phyloP scores from a whole-genome alignment of 2,113 vertebrate genomes.

The Macroglossus sobrinus region DNA sequence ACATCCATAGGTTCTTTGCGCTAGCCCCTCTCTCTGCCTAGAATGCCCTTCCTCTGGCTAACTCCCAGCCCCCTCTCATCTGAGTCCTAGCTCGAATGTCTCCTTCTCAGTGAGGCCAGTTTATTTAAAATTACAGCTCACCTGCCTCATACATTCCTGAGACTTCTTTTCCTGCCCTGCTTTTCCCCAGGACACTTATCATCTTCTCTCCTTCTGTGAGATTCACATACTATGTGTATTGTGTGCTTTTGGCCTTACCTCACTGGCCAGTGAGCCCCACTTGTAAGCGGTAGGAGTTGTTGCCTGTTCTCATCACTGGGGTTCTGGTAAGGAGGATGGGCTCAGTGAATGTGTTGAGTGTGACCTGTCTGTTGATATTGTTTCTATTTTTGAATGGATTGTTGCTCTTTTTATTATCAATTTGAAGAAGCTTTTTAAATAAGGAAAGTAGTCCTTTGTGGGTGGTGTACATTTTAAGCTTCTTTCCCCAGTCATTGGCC shows the following conservation, averaged over 20 bases:
- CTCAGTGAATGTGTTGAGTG: background rate
- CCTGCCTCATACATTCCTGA: background rate
- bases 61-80: background rate
- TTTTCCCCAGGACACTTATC: background rate
- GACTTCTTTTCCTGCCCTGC: background rate
- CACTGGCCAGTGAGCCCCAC: background rate
- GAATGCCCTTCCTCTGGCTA: background rate
- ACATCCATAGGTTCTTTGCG: background rate
- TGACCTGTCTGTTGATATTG: background rate
- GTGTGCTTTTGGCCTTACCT: background rate
- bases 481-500: background rate
- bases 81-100: background rate
- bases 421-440: background rate
- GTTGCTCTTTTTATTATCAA: background rate
- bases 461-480: background rate
- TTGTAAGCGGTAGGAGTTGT: background rate
- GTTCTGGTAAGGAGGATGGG: background rate
- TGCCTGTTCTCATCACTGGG: background rate
- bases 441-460: background rate
- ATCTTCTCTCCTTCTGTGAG: background rate
- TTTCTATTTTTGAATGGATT: background rate
- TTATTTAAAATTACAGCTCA: background rate
- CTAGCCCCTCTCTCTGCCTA: background rate
- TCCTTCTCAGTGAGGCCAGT: background rate
- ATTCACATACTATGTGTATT: background rate